Conservation (phyloP, 1,140 invertebrate genomes). For the Arctopsyche grandis region DNA sequence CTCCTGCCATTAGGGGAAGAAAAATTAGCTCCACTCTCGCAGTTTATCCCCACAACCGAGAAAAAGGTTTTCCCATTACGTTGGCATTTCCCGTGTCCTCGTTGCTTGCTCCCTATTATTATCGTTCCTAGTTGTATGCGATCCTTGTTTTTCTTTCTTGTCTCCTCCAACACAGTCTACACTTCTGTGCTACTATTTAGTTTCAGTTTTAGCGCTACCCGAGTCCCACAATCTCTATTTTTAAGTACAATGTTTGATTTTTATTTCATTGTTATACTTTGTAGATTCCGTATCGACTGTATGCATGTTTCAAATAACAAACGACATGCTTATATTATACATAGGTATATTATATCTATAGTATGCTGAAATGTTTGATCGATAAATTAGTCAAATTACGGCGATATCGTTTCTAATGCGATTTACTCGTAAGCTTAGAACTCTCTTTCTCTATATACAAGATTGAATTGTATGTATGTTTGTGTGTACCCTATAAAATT, state of each 20-base stretch:
- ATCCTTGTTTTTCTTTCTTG: conserved; percentile 21
- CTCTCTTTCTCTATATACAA: no score
- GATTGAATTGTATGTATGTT: no score
- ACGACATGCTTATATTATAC: no score
- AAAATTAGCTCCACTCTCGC: conserved; percentile 37
- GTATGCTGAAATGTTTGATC: no score
- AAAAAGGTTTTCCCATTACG: conserved; percentile 46
- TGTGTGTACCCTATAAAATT: no score
- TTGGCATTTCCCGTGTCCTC: conserved; percentile 40
- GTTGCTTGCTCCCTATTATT: conserved; percentile 34
- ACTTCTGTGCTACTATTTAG: neutral
- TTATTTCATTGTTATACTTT: neutral
- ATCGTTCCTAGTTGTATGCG: conserved; percentile 20
- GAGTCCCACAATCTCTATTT: neutral
- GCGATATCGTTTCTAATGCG: no score
- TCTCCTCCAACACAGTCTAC: neutral
- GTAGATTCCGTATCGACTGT: no score
- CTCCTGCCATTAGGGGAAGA: conserved; percentile 40
- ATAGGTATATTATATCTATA: no score
- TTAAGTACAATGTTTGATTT: neutral
- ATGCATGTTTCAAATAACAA: no score
- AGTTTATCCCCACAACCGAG: conserved; percentile 43
- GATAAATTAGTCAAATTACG: no score
- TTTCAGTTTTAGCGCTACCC: neutral
- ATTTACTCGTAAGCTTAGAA: no score